Evolutionary conservation across 2,888 invertebrate species (phyloP).

Genomic region (Drosophila leonis): DNA sequence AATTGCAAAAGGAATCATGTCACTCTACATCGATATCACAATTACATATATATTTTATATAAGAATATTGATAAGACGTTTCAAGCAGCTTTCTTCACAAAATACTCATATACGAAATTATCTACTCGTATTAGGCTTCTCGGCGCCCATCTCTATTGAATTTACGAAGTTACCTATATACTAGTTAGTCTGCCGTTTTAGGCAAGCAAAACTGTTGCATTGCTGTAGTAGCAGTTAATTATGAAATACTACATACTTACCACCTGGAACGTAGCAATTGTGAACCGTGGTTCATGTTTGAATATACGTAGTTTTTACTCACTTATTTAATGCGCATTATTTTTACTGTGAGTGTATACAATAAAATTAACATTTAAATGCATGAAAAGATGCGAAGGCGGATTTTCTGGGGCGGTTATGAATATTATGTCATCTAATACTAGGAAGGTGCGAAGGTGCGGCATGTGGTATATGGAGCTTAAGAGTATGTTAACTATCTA

Average conservation of each 20-base stretch:
- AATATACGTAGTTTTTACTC: constrained; percentile 57
- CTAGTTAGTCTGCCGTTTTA: constrained; percentile 62
- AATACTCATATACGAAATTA: constrained; percentile 26
- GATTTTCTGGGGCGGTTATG: constrained; percentile 11
- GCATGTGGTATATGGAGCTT: constrained; percentile 37
- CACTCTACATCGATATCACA: constrained; percentile 31
- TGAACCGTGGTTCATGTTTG: constrained; percentile 44
- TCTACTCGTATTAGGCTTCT: constrained; percentile 3
- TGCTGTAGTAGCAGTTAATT: constrained; percentile 29
- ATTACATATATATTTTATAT: constrained; percentile 32
- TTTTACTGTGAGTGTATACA: constrained; percentile 75
- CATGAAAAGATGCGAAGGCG: constrained; percentile 58
- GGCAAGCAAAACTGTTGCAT: constrained; percentile 45
- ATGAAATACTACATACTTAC: constrained; percentile 44
- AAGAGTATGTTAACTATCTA: constrained; percentile 72
- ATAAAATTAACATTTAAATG: constrained; percentile 78
- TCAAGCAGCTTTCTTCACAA: not conserved
- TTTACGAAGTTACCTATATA: constrained; percentile 18
- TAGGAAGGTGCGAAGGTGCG: constrained; percentile 38
- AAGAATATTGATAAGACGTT: constrained; percentile 19
- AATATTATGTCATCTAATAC: constrained; percentile 46
- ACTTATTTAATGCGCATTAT: constrained; percentile 68
- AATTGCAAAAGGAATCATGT: not conserved
- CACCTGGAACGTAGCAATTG: constrained; percentile 55
- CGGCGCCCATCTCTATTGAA: constrained; percentile 42